Evolutionary conservation across 2,797 vertebrate species (phyloP).

Genomic region (Pteronotus mesoamericanus): DNA sequence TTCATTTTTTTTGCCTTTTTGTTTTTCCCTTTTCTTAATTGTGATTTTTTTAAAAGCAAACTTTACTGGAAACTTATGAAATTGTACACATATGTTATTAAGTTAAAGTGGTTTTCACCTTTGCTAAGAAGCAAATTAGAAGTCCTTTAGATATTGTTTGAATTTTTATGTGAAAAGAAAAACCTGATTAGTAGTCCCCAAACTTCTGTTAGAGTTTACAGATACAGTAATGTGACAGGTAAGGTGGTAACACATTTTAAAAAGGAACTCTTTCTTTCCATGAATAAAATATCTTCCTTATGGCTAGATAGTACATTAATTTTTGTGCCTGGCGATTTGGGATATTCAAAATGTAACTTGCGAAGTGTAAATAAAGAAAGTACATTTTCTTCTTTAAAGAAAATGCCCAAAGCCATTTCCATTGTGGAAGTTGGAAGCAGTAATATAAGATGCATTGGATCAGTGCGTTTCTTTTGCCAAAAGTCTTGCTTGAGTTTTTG

Average conservation of each 20-base stretch:
- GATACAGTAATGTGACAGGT: neutral
- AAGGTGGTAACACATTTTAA: neutral
- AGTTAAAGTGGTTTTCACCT: neutral
- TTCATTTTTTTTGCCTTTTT: neutral
- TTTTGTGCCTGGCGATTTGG: constrained; percentile 24
- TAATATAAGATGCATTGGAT: neutral
- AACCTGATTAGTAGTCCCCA: neutral
- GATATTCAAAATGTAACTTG: constrained; percentile 14
- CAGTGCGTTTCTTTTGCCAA: neutral
- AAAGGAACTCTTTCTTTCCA: neutral
- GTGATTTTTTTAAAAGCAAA: neutral
- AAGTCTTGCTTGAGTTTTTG: constrained; percentile 19
- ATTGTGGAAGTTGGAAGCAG: neutral
- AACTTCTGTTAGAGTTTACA: neutral
- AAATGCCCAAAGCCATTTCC: neutral
- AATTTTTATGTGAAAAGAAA: constrained; percentile 24
- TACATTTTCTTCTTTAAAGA: neutral
- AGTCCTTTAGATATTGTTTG: neutral
- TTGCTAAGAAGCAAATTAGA: neutral
- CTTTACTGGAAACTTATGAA: neutral
- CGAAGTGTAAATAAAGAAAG: constrained; percentile 9
- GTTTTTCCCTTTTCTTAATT: neutral
- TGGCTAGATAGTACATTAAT: neutral
- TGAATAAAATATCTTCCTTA: neutral
- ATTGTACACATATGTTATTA: neutral